Percentiles rank a stretch among this genome's conserved stretches.
Conservation (phyloP, 37 sponge, comb jelly and placozoan species). For the Chondrosia reniformis region DNA sequence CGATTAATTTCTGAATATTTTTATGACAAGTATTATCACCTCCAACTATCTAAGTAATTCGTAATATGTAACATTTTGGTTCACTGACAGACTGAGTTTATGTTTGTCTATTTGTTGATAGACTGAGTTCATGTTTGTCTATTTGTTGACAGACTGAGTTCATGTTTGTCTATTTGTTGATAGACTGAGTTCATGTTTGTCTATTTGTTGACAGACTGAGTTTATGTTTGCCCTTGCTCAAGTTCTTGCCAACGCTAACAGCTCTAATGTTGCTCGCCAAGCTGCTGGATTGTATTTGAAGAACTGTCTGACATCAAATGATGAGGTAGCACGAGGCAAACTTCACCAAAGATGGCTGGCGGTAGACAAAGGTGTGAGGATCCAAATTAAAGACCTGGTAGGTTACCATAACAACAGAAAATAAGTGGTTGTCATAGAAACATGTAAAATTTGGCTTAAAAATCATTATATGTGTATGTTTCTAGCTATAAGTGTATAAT, state of each 20-base stretch:
- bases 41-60: too few species aligned
- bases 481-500: neutral
- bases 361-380: conserved; percentile 47
- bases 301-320: conserved; percentile 93
- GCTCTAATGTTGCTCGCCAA: conserved; percentile 64
- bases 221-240: conserved; percentile 76
- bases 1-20: too few species aligned
- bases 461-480: neutral
- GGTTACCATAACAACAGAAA: conserved; percentile 15
- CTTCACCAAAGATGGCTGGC: conserved; percentile 80
- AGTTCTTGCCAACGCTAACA: conserved; percentile 58
- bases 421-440: too few species aligned
- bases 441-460: too few species aligned
- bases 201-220: conserved; percentile 71
- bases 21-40: too few species aligned
- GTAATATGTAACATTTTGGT: too few species aligned
- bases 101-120: too few species aligned
- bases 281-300: conserved; percentile 98
- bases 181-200: too few species aligned
- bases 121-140: too few species aligned
- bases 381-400: conserved; percentile 72
- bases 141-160: too few species aligned
- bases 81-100: too few species aligned
- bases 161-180: too few species aligned
- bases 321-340: conserved; percentile 45